Evolutionary conservation across 2,797 vertebrate species (phyloP).

Genomic region (Nannoperca australis): DNA sequence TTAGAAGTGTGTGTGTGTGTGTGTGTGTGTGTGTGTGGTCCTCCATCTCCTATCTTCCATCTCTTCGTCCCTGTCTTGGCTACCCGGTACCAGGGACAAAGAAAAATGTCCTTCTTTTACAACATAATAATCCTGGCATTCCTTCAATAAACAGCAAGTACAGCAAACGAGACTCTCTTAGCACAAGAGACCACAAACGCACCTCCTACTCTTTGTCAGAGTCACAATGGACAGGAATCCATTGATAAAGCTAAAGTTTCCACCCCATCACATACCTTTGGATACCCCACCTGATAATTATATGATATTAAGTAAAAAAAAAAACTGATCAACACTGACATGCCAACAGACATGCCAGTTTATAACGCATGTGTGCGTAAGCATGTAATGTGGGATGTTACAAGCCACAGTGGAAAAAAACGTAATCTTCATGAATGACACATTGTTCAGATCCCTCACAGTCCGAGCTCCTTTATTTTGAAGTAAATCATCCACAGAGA

Average conservation of each 20-base stretch:
- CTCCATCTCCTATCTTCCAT: slow-evolving; percentile 34
- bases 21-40: slow-evolving; percentile 37
- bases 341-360: background rate
- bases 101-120: slow-evolving; percentile 28
- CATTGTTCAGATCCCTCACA: slow-evolving; percentile 51
- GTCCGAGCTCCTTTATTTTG: slow-evolving; percentile 11
- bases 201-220: slow-evolving; percentile 1
- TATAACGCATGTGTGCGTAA: slow-evolving; percentile 2
- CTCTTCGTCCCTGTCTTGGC: slow-evolving; percentile 14
- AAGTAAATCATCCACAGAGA: background rate
- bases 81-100: slow-evolving; percentile 35
- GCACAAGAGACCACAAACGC: background rate
- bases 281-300: background rate
- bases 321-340: background rate
- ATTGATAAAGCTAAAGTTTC: background rate
- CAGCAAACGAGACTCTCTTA: background rate
- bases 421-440: slow-evolving; percentile 57
- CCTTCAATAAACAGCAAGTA: background rate
- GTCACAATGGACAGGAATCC: slow-evolving; percentile 24
- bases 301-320: background rate
- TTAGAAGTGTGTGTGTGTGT: slow-evolving; percentile 36
- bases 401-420: slow-evolving; percentile 29
- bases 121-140: background rate
- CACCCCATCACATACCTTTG: background rate
- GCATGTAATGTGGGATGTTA: slow-evolving; percentile 40